Percentiles rank a stretch among this genome's conserved stretches.
Evolutionary conservation across 64 coral and sea anemone genomes (phyloP).

Genomic region (Dendrophyllia cribrosa): DNA sequence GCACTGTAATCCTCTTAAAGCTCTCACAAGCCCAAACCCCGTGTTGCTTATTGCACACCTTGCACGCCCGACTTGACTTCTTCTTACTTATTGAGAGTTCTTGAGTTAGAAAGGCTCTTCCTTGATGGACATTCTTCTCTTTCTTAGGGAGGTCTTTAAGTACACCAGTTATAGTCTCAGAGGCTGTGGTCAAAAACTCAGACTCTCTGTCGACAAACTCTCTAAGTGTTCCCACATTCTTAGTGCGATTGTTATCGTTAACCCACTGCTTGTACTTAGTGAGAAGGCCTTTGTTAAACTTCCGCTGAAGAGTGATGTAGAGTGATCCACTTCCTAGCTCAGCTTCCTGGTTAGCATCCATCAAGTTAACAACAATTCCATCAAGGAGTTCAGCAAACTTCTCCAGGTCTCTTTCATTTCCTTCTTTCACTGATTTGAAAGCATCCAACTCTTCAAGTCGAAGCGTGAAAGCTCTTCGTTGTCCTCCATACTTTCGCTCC

Average conservation of each 20-base stretch:
- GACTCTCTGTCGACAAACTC: slow-evolving; percentile 61
- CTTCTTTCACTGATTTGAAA: slow-evolving; percentile 45
- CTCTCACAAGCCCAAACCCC: slow-evolving; percentile 9
- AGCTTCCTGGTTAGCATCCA: slow-evolving; percentile 44
- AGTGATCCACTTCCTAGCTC: slow-evolving; percentile 66
- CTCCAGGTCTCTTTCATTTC: slow-evolving; percentile 65
- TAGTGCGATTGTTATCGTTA: slow-evolving; percentile 25
- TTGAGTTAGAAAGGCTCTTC: background rate
- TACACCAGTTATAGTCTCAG: slow-evolving; percentile 47
- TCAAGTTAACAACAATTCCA: slow-evolving; percentile 56
- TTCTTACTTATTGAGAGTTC: too few species aligned
- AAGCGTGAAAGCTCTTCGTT: slow-evolving; percentile 23
- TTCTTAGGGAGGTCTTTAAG: background rate
- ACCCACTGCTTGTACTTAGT: slow-evolving; percentile 63
- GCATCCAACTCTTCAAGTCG: slow-evolving; percentile 53
- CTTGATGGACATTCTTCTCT: background rate
- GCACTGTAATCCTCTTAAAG: slow-evolving; percentile 8
- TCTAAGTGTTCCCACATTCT: slow-evolving; percentile 29
- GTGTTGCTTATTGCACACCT: slow-evolving; percentile 39
- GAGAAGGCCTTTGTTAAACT: slow-evolving; percentile 42
- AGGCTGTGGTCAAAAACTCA: slow-evolving; percentile 59
- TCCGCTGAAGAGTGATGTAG: slow-evolving; percentile 49
- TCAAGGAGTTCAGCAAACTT: slow-evolving; percentile 65
- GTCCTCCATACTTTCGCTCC: slow-evolving; percentile 61
- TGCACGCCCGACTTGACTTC: background rate